Percentiles rank a stretch among this genome's conserved stretches.
Evolutionary conservation across 1,140 invertebrate species (phyloP).

Genomic region (Anadara kagoshimensis): DNA sequence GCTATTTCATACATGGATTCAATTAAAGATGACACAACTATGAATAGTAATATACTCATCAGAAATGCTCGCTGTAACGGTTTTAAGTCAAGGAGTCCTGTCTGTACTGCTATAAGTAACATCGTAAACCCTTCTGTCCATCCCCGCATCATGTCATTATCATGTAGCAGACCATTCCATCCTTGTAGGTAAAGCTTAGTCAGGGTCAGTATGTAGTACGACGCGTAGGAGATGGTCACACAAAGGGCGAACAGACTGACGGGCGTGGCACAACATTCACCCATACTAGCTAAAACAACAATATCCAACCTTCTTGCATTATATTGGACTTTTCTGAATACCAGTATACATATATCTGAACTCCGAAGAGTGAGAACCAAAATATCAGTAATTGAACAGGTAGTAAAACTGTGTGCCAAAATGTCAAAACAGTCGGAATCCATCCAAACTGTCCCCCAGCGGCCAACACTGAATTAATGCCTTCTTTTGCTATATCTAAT

Average conservation of each 20-base stretch:
- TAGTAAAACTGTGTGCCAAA: constrained; percentile 73
- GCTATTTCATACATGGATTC: constrained; percentile 79
- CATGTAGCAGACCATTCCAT: constrained; percentile 64
- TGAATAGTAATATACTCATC: constrained; percentile 77
- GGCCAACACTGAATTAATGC: constrained; percentile 50
- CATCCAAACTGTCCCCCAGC: constrained; percentile 70
- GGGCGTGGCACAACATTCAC: constrained; percentile 76
- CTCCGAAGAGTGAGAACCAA: constrained; percentile 73
- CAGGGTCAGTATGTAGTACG: constrained; percentile 73
- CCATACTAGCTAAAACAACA: constrained; percentile 73
- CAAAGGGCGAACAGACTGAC: constrained; percentile 76
- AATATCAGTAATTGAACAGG: constrained; percentile 75
- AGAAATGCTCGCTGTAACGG: constrained; percentile 77
- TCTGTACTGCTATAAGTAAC: constrained; percentile 77
- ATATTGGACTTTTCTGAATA: constrained; percentile 47
- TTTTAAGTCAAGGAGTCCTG: constrained; percentile 76
- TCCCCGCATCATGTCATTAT: constrained; percentile 74
- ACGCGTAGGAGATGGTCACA: constrained; percentile 76
- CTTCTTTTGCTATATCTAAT: constrained; percentile 71
- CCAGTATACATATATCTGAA: constrained; percentile 70
- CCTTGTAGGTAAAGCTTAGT: constrained; percentile 75
- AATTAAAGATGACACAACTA: constrained; percentile 76
- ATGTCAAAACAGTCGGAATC: constrained; percentile 66
- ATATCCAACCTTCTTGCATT: constrained; percentile 72
- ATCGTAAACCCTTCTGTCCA: constrained; percentile 79